Base-by-base conservation (phyloP, 2,113 vertebrate genomes). In the Prunella fulvescens region DNA sequence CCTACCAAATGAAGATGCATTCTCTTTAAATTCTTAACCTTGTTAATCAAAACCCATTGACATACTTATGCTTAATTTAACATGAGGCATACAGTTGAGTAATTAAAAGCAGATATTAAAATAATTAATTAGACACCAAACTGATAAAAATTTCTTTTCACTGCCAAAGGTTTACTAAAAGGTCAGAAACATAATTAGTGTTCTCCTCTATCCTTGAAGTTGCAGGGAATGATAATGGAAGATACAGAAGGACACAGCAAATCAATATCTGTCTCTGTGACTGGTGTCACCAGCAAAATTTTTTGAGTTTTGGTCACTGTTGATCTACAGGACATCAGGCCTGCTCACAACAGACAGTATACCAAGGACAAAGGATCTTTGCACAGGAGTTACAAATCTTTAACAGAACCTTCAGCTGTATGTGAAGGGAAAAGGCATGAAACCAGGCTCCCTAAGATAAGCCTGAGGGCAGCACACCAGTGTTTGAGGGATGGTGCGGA, bases 381-480 rank as follows among this genome's bases (percentile, higher is more conserved):
- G 14, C 18, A 23, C 12, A 53, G 19, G 42, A 67, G 3, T 58
- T 73, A 29, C 4, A 5, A 19, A 4, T 57, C 11, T 42, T 7
- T n/a, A n/a, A 64, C 44, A 58, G 26, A 44, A 4, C 5, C 73
- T 67, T 35, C 57, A 62, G 35, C 2, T 39, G 7, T 4, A 33
- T 58, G 7, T 72, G 39, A 86, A 67, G 7, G 4, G 3, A 18
- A 48, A 86, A 53, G 3, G 2, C 7, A 12, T 54, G 35, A 64
- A 72, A 64, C 1, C 9, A 48, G 26, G 6, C 6, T 61, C 3
- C 4, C 12, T 53, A 53, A 62, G 26, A 31, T 24, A 48, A 47
- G 5, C 15, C 29, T 39, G 20, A 33, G 10, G 15, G 40, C 1
- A 5, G 11, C 12, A 39, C 7, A 13, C 1, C 11, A 22, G 1